Base-by-base conservation (phyloP, 2,113 vertebrate species). In the Gavialis gangeticus region DNA sequence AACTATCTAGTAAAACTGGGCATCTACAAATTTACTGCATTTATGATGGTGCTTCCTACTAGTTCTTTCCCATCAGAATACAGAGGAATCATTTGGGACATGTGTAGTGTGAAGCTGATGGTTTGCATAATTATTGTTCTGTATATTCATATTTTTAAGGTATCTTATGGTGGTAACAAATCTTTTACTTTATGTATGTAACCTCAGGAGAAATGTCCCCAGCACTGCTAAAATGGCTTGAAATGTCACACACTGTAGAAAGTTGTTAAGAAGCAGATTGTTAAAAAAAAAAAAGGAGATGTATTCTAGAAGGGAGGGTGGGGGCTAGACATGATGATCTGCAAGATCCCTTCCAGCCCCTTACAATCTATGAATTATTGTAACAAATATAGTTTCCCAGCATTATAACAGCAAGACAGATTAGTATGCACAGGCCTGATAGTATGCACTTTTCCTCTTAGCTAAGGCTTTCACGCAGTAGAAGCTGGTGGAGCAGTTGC, bases 361-460 rank as follows among this genome's bases (percentile, higher is more conserved):
- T 46, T 46, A 46, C 46, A 46, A 46, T 46, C 46, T 46, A 9
- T 63, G 12, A n/a, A 7, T 19, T 56, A 1, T 46, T 71, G 24
- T 56, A 55, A 15, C 25, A 55, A 37, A 60, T 0, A 0, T 15
- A 3, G 24, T 37, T 15, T 62, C 66, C 46, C 66, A 27, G 84
- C 37, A 7, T 75, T 91, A 4, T 54, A 71, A 24, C 16, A 79
- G 0, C 24, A 60, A 1, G 0, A 3, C 28, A 24, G 13, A 2
- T 3, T 78, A 24, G 78, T 55, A 19, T 67, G 83, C 28, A 66
- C 16, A 80, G 59, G 3, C 28, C 58, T 64, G 14, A 79, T 34
- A 34, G 34, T 34, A 34, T 34, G 34, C 34, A 34, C 21, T 69
- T 30, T 69, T 60, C 21, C 19, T 88, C 2, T 0, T 67, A 73